Evolutionary conservation across 37 sponge, comb jelly and placozoan species (phyloP), one percentile per base, ranked within the genome.

Genomic region (Beroe forskalii): DNA sequence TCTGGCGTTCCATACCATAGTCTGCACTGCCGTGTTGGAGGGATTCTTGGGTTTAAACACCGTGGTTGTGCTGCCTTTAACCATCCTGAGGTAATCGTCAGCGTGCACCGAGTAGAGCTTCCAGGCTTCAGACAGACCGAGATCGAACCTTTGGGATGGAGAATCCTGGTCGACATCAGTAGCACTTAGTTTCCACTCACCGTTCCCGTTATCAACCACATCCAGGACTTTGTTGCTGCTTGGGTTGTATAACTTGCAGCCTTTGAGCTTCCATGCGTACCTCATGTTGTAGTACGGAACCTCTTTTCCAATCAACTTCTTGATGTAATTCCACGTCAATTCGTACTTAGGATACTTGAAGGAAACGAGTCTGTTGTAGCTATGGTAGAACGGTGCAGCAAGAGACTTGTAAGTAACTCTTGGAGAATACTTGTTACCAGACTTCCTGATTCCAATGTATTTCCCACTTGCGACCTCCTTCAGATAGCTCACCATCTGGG

Each of bases 401-500:
- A 22, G 14, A n/a, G 8, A 9, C 22, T 43, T 41, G 43, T 80
- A 24, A 1, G n/a, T 31, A 0, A 27, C 30, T 6, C 9, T 43
- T 0, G 42, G 14, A 17, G 37, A n/a, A 43, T 22, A 23, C 27
- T 17, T 22, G 1, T 80, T 80, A 3, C 55, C 35, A 14, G 20
- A 23, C 55, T 80, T 80, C 86, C n/a, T 80, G 25, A 43, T 22
- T 44, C 55, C 55, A 30, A 80, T 80, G 55, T 80, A 80, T 80
- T 41, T 41, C 19, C 86, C 86, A 24, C 25, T 14, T 41, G 1
- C 55, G 9, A 22, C 25, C 48, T 43, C 25, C 17, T 48, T 23
- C 27, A 80, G 86, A 41, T 43, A 44, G 86, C 23, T 80, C 0
- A 80, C 86, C 86, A 80, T 80, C 86, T 80, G 86, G 55, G 40